A percentile compares a stretch with the other conserved stretches of the same genome.
Conservation (phyloP, 2,888 invertebrate species). For the Caenorhabditis sp. region DNA sequence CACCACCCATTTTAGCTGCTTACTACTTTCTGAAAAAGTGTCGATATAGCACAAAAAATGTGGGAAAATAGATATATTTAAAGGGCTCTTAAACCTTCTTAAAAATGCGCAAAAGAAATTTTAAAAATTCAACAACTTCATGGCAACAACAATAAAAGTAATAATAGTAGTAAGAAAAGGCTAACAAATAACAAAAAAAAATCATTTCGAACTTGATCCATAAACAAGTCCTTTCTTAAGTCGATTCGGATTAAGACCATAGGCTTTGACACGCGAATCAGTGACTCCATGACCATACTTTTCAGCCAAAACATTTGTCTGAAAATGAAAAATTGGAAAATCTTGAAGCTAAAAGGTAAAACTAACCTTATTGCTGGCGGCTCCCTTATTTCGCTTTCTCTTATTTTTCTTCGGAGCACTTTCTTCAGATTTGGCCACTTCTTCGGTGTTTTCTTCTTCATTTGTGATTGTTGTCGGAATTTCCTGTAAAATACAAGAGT, state of each 20-base stretch:
- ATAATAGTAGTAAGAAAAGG: too few relatives aligned
- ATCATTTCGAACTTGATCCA: slow-evolving; percentile 10
- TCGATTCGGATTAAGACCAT: slow-evolving; percentile 89
- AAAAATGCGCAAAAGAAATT: slow-evolving; percentile 13
- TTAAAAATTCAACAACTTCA: slow-evolving; percentile 5
- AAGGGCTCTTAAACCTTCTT: slow-evolving; percentile 2
- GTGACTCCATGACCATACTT: slow-evolving; percentile 34
- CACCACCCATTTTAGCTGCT: slow-evolving; percentile 78
- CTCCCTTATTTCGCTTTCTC: slow-evolving; percentile 4
- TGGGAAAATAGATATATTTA: slow-evolving; percentile 6
- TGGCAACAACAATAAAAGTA: slow-evolving; percentile 1
- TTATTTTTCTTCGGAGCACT: background rate
- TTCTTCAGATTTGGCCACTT: slow-evolving; percentile 14
- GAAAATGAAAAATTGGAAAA: slow-evolving; percentile 4
- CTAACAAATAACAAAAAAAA: slow-evolving; percentile 4
- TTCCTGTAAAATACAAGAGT: background rate
- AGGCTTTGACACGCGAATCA: slow-evolving; percentile 86
- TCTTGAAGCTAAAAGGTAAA: background rate
- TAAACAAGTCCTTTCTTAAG: slow-evolving; percentile 79
- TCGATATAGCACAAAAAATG: too few relatives aligned
- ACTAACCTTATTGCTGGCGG: background rate
- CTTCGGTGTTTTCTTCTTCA: slow-evolving; percentile 2
- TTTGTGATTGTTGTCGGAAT: background rate
- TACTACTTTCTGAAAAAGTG: background rate
- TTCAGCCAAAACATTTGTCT: slow-evolving; percentile 32